phyloP scores from a whole-genome alignment of 2,797 vertebrate genomes.

The Lycodopsis pacificus region DNA sequence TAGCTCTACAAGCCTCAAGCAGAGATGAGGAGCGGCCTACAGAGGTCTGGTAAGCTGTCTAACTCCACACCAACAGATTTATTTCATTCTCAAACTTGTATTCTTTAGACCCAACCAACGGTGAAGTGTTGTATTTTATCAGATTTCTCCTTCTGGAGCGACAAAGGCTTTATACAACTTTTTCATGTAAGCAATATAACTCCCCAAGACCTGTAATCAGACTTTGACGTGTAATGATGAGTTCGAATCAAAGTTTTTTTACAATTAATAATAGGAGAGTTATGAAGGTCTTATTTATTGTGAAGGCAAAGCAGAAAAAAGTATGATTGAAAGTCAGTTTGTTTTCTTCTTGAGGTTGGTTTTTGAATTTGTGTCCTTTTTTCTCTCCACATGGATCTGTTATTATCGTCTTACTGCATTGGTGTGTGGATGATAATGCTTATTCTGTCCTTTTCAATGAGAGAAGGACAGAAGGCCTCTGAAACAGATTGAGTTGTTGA shows the following conservation, averaged over 20 bases:
- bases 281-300: not conserved
- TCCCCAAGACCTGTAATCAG: not conserved
- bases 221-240: not conserved
- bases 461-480: not conserved
- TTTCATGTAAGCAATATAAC: not conserved
- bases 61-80: not conserved
- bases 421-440: not conserved
- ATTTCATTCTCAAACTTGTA: not conserved
- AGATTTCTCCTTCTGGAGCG: not conserved
- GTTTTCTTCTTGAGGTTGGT: not conserved
- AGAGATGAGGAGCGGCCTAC: not conserved
- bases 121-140: not conserved
- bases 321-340: not conserved
- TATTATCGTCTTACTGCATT: not conserved
- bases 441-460: slow-evolving; percentile 13
- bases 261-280: not conserved
- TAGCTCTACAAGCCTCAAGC: not conserved
- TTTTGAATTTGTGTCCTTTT: not conserved
- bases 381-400: not conserved
- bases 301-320: slow-evolving; percentile 10
- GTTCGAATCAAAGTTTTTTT: not conserved
- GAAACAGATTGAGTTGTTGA: not conserved
- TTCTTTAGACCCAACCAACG: not conserved
- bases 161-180: not conserved
- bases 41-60: not conserved